Evolutionary conservation across 2,113 vertebrate genomes (phyloP).

Genomic region (Aythya baeri): DNA sequence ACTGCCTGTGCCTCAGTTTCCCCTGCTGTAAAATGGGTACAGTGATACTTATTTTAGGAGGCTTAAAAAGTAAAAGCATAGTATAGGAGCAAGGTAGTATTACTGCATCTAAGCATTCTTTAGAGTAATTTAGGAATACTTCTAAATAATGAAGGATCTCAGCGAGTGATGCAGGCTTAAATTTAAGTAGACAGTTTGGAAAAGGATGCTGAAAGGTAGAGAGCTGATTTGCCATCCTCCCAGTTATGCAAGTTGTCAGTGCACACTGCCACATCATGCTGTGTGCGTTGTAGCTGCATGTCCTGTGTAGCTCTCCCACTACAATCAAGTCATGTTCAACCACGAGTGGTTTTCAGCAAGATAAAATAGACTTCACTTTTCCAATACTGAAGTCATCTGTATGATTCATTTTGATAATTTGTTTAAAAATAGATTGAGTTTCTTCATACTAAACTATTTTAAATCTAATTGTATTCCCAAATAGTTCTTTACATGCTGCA

Average conservation of each 20-base stretch:
- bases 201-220: neutral
- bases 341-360: neutral
- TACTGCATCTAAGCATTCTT: neutral
- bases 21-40: neutral
- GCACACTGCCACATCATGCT: rapidly evolving
- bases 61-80: neutral
- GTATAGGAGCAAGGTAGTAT: neutral
- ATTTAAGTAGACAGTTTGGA: rapidly evolving
- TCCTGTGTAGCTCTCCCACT: neutral
- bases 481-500: neutral
- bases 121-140: neutral
- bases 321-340: neutral
- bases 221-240: neutral
- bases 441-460: neutral
- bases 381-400: neutral
- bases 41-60: no score
- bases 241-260: rapidly evolving
- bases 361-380: neutral
- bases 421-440: constrained; percentile 41
- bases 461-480: constrained; percentile 29
- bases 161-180: neutral
- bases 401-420: constrained; percentile 45
- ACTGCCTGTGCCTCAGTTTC: neutral
- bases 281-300: neutral
- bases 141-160: neutral